Evolutionary conservation across 2,113 vertebrate species (phyloP).

Genomic region (Myotis brandtii): DNA sequence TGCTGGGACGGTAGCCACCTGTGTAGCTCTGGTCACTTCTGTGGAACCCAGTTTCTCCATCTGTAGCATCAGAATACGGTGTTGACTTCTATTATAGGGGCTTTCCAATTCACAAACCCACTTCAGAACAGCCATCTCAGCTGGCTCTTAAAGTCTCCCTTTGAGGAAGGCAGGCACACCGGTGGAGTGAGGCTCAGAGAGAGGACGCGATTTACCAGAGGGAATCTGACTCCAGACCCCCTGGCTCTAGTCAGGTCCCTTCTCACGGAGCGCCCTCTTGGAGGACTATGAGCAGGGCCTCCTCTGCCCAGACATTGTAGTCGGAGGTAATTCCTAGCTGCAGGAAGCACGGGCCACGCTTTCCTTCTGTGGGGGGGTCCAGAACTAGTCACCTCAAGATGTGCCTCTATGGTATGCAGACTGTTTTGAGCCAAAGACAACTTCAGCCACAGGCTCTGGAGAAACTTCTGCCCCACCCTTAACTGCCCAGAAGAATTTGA

Average conservation of each 20-base stretch:
- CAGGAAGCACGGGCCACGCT: rapidly evolving
- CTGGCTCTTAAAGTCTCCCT: not conserved
- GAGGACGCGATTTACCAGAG: not conserved
- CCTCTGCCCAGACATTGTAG: not conserved
- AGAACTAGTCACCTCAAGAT: not conserved
- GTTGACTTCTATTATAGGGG: not conserved
- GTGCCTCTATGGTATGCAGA: not conserved
- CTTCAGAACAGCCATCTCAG: not conserved
- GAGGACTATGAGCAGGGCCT: not conserved
- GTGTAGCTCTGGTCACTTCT: not conserved
- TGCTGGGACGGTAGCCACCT: not conserved
- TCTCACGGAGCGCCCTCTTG: not conserved
- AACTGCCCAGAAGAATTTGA: not conserved
- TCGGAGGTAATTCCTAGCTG: not conserved
- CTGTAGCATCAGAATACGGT: not conserved
- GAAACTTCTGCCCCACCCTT: not conserved
- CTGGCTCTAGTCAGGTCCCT: not conserved
- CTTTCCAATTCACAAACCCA: not conserved
- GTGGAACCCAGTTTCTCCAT: not conserved
- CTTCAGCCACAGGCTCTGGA: not conserved
- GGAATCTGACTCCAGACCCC: no score
- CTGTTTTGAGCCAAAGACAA: not conserved
- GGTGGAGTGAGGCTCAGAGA: not conserved
- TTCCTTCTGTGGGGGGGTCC: not conserved
- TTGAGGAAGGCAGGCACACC: not conserved